Conservation (phyloP, 2,888 invertebrate genomes). For the Lycaena phlaeas region DNA sequence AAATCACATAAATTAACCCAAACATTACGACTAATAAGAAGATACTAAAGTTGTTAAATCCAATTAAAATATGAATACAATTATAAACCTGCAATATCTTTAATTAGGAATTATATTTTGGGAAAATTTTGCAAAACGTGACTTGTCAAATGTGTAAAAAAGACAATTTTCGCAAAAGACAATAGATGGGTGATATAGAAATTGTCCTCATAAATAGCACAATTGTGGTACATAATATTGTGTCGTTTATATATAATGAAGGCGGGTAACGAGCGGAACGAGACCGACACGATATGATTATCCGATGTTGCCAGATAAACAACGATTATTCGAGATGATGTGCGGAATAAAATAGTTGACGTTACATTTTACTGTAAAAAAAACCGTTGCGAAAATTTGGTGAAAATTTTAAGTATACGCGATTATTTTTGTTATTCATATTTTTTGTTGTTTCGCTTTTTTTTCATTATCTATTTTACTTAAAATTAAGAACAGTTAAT, state of each 20-base stretch:
- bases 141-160: background rate
- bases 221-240: slow-evolving; percentile 3
- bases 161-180: slow-evolving; percentile 1
- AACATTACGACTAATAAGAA: no score
- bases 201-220: slow-evolving; percentile 9
- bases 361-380: slow-evolving; percentile 9
- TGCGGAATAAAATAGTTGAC: slow-evolving; percentile 10
- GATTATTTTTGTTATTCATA: no score
- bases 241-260: slow-evolving; percentile 22
- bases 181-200: slow-evolving; percentile 1
- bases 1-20: no score
- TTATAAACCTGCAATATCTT: no score
- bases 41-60: no score
- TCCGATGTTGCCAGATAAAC: slow-evolving; percentile 18
- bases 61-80: no score
- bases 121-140: background rate
- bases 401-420: background rate
- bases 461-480: no score
- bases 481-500: no score
- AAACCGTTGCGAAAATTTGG: slow-evolving; percentile 6
- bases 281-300: slow-evolving; percentile 13
- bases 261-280: slow-evolving; percentile 26
- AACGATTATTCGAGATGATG: slow-evolving; percentile 22
- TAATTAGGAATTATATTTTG: no score
- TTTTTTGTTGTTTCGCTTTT: no score